Base-by-base conservation (phyloP, 2,888 invertebrate genomes). In the Lycaena phlaeas region DNA sequence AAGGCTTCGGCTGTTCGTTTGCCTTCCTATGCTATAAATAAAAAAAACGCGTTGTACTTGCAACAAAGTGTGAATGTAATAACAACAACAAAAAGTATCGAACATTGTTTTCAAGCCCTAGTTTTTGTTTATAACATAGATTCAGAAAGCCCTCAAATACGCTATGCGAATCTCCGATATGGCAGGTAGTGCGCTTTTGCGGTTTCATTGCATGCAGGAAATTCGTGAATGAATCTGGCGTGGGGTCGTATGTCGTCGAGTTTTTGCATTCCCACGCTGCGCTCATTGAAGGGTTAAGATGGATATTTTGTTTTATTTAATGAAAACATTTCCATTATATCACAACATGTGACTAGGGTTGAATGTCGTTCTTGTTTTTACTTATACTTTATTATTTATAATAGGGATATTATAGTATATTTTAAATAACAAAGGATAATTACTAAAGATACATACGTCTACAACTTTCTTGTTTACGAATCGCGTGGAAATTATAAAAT, bases 161-260 rank as follows among this genome's bases (percentile, higher is more conserved):
- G 22, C 6, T 22, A 18, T 18, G n/a, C n/a, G n/a, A n/a, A n/a
- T 18, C 18, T 5, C 22, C 5, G 22, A 7, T 18, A 11, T 49
- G 54, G 56, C 68, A 74, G 73, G 76, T 70, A 71, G 72, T 71
- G 63, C 70, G 63, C 71, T 79, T 77, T 57, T 75, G 65, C 58
- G 81, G 74, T 69, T 81, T 81, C 78, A 50, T 77, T 63, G 77
- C 79, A 70, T 77, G 76, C 82, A 82, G 81, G 81, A 82, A 64
- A 78, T 74, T 78, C 59, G 60, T 75, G 66, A 79, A 79, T 77
- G 81, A 68, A 70, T 68, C 68, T 66, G n/a, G 61, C 67, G 63
- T 54, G 59, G 59, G 59, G 56, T 43, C 56, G 57, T 58, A 60
- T 61, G 63, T 63, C 50, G n/a, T n/a, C 50, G 47, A 57, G 42